Evolutionary conservation across 2,797 vertebrate species (phyloP).

Genomic region (Neopelma chrysocephalum): DNA sequence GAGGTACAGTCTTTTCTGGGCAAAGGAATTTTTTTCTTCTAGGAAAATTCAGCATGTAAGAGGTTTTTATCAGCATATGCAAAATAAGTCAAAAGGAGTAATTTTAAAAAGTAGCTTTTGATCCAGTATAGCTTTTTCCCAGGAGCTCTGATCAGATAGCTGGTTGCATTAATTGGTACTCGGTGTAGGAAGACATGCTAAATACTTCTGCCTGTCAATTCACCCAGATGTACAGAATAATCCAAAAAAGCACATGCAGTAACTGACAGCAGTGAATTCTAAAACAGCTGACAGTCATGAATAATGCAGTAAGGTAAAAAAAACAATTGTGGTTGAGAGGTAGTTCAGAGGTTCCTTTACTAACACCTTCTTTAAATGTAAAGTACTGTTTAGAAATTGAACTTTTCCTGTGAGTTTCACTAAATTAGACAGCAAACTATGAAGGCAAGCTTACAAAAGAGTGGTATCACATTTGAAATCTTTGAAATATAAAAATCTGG

Average conservation of each 20-base stretch:
- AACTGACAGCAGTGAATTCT: slow-evolving; percentile 47
- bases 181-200: slow-evolving; percentile 36
- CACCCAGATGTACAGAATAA: slow-evolving; percentile 45
- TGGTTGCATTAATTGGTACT: slow-evolving; percentile 50
- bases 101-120: slow-evolving; percentile 27
- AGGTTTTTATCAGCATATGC: slow-evolving; percentile 10
- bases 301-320: slow-evolving; percentile 45
- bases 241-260: neutral
- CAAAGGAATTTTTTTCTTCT: neutral
- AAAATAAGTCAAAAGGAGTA: slow-evolving; percentile 15
- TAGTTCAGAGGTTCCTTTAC: slow-evolving; percentile 27
- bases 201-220: slow-evolving; percentile 51
- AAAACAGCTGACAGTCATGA: slow-evolving; percentile 34
- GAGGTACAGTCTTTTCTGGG: neutral
- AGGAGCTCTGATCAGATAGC: slow-evolving; percentile 37
- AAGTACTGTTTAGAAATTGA: neutral
- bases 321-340: neutral
- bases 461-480: neutral
- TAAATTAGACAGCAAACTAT: slow-evolving; percentile 11
- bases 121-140: slow-evolving; percentile 14
- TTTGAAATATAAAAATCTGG: neutral
- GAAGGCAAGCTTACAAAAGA: neutral
- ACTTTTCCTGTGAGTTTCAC: neutral
- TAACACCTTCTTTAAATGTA: slow-evolving; percentile 26
- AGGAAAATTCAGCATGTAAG: slow-evolving; percentile 13